Base-by-base conservation (phyloP, 2,888 invertebrate species). In the Phaonia tiefii region DNA sequence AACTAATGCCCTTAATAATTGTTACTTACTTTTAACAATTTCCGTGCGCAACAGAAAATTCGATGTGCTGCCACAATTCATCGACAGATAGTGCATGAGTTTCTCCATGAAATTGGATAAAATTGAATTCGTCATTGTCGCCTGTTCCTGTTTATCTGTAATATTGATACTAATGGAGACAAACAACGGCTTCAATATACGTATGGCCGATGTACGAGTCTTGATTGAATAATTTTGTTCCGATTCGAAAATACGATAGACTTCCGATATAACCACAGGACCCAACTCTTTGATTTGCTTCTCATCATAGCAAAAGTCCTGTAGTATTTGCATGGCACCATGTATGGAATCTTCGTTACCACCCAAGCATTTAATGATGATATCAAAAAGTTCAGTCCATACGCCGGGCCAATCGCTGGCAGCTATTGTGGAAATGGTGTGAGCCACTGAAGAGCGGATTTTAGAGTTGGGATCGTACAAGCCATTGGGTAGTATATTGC, bases 371-470 rank as follows among this genome's bases (percentile, higher is more conserved):
- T 92, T 92, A 82, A 95, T 93, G 46, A 95, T 92, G 22, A 94
- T 92, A 75, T 93, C 93, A 86, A 95, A 95, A 1, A 95, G 89
- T 72, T 93, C 93, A 0, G 94, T 93, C 95, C 95, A 95, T 69
- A 93, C 91, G 79, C 93, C 93, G 0, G 95, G 95, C 94, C 95
- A 95, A 86, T 95, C 95, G 91, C 93, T 94, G 83, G 93, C 92
- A 0, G 95, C 95, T 83, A 95, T 94, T 1, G 93, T 93, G 0
- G 95, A 93, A 69, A 95, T 93, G 0, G 94, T 94, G 88, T 94
- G 94, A 0, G 95, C 95, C 10, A 95, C 93, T 20, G 94, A 93
- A 2, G 93, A 92, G 10, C 94, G 91, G 15, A 95, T 93, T 56
- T 94, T 95, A 83, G 94, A 94, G 77, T 94, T 93, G 0, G 93